These are phyloP conservation scores for Gobiocypris rarus DNA, from an alignment of 2,113 vertebrate genomes.

Conservation along the genomic window DNA sequence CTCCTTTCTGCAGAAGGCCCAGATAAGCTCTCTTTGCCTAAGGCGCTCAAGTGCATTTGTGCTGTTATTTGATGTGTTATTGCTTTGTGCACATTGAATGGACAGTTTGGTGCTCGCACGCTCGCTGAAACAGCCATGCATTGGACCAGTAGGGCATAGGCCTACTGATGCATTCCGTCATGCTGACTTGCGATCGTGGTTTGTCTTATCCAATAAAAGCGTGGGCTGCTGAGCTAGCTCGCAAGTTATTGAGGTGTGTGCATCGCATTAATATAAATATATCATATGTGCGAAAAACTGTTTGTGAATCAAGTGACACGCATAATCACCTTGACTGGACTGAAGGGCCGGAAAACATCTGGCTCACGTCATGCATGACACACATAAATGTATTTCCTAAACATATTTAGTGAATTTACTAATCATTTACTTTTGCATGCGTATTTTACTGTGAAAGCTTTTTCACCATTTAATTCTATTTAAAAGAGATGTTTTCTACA, in stretches of 20 bases:
- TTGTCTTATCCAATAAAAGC: slow-evolving; percentile 12
- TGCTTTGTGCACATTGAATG: slow-evolving; percentile 43
- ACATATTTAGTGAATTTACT: too few relatives aligned
- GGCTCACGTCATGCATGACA: not conserved
- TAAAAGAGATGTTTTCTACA: not conserved
- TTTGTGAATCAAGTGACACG: not conserved
- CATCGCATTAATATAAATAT: slow-evolving; percentile 14
- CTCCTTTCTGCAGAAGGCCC: slow-evolving; percentile 34
- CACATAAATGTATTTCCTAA: not conserved
- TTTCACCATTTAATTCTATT: not conserved
- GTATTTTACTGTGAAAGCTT: not conserved
- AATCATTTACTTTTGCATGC: not conserved
- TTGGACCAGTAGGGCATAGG: not conserved
- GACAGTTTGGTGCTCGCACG: slow-evolving; percentile 6
- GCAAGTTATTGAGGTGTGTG: slow-evolving; percentile 24
- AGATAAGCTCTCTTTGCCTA: slow-evolving; percentile 28
- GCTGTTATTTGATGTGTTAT: slow-evolving; percentile 44
- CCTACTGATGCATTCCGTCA: slow-evolving; percentile 16
- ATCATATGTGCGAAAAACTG: not conserved
- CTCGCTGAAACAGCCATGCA: not conserved
- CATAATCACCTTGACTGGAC: slow-evolving; percentile 6
- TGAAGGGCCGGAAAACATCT: slow-evolving; percentile 4
- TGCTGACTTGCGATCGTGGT: not conserved
- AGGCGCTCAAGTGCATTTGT: slow-evolving; percentile 32
- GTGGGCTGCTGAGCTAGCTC: not conserved